Percentiles rank a stretch among this genome's conserved stretches.
Conservation (phyloP, 2,797 vertebrate species). For the Kryptolebias ocellatus region DNA sequence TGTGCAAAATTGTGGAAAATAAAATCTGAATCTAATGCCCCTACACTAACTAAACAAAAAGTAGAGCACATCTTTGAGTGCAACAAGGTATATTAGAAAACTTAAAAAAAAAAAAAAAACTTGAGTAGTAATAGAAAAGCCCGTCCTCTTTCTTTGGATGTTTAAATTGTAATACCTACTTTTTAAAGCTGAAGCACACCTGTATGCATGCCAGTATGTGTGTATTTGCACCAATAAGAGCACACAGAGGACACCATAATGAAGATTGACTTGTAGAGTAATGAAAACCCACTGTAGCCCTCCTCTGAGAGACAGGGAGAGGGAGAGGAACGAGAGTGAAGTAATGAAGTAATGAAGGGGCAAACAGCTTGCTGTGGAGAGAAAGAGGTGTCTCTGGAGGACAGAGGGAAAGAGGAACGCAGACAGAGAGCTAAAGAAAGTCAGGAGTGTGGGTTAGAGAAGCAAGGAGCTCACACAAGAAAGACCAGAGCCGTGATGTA, state of each 20-base stretch:
- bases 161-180: neutral
- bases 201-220: slow-evolving; percentile 29
- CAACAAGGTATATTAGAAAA: neutral
- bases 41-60: neutral
- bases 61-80: neutral
- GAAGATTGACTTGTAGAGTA: slow-evolving; percentile 78
- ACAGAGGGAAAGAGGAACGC: slow-evolving; percentile 22
- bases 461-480: slow-evolving; percentile 4
- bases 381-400: slow-evolving; percentile 44
- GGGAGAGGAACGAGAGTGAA: slow-evolving; percentile 52
- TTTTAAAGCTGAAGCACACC: slow-evolving; percentile 22
- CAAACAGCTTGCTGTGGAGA: slow-evolving; percentile 57
- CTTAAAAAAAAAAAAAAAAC: neutral
- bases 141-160: neutral
- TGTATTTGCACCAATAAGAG: slow-evolving; percentile 49
- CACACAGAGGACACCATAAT: slow-evolving; percentile 62
- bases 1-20: neutral
- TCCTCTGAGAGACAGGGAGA: slow-evolving; percentile 61
- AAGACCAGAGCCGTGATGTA: slow-evolving; percentile 36
- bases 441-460: slow-evolving; percentile 11
- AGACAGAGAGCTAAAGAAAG: slow-evolving; percentile 26
- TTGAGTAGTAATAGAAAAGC: neutral
- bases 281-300: slow-evolving; percentile 72
- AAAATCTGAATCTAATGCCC: neutral
- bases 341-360: slow-evolving; percentile 73